Evolutionary conservation across 2,113 vertebrate genomes (phyloP), one percentile per base, ranked within the genome.

Genomic region (Illadopsis cleaveri): DNA sequence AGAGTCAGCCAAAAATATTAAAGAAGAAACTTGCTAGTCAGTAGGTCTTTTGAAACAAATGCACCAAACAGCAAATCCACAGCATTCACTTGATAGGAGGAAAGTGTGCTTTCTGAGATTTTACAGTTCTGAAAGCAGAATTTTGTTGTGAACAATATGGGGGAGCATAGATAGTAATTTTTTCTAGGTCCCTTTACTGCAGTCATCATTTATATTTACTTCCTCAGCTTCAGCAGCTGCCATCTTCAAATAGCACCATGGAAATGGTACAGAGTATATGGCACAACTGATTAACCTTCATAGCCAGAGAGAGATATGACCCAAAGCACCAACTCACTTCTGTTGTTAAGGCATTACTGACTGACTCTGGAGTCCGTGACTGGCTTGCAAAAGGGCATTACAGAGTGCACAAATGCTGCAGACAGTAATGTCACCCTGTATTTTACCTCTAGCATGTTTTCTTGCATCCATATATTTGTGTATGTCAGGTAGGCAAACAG

Each of bases 1-100:
- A 96, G 91, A 95, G 75, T 94, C 88, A 91, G 94, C 61, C 96
- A 92, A 98, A 98, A 97, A 95, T 91, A 95, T 82, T 84, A 80
- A n/a, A 78, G 85, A 90, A 89, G 87, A 87, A 78, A 64, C 69
- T 70, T 71, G 84, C 57, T 91, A 96, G 86, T 73, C 40, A 37
- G 81, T 85, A 97, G 76, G 73, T 53, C 56, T 91, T 96, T 78
- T 75, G 75, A 65, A 84, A 90, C 57, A 85, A 86, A 96, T n/a
- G 72, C 37, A 69, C 2, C 15, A 71, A 64, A 45, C 38, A 54
- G 27, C 3, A 16, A 93, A 92, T 5, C 86, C 82, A 94, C 69
- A 86, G 78, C 58, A 90, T 61, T 96, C 50, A 70, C 68, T 75
- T 15, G 61, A 58, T 9, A 66, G 94, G 82, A 71, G 93, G 68